Conservation (phyloP, 2,888 invertebrate species). For the Caenorhabditis sp. region DNA sequence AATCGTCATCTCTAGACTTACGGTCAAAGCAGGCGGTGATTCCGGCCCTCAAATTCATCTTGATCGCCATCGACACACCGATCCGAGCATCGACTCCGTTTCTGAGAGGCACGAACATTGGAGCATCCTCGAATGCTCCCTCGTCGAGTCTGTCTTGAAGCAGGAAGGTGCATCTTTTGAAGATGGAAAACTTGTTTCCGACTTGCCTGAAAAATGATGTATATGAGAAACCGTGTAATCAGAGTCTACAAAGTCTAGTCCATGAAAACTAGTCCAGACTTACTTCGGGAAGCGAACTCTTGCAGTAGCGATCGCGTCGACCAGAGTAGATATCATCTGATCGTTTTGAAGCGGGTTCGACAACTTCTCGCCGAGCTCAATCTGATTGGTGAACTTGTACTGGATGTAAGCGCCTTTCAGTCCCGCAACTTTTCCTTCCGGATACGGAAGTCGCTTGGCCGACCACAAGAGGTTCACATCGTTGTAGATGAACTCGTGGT, state of each 20-base stretch:
- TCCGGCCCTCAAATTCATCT: conserved; percentile 29
- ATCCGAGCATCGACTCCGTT: conserved; percentile 29
- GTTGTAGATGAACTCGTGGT: conserved; percentile 29
- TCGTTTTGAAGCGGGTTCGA: conserved; percentile 84
- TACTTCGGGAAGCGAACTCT: neutral
- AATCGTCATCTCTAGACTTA: neutral
- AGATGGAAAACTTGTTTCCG: conserved; percentile 5
- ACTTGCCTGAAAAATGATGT: neutral
- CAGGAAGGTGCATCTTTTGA: conserved; percentile 9
- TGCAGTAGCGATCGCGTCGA: conserved; percentile 29
- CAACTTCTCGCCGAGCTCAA: neutral
- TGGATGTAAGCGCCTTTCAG: neutral
- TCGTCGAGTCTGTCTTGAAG: neutral
- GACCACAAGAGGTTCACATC: conserved; percentile 48
- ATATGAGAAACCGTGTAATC: neutral
- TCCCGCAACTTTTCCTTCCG: neutral
- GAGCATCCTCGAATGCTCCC: neutral
- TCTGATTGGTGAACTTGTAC: neutral
- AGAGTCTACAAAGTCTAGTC: too few species aligned
- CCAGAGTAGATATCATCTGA: conserved; percentile 8
- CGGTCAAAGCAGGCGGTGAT: conserved; percentile 39
- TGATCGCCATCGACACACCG: conserved; percentile 29
- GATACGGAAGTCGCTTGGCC: neutral
- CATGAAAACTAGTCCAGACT: neutral
- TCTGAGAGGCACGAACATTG: neutral